A percentile compares a stretch with the other conserved stretches of the same genome.
These are phyloP conservation scores for Lepus europaeus DNA, from an alignment of 2,113 vertebrate genomes.

Conservation along the genomic window DNA sequence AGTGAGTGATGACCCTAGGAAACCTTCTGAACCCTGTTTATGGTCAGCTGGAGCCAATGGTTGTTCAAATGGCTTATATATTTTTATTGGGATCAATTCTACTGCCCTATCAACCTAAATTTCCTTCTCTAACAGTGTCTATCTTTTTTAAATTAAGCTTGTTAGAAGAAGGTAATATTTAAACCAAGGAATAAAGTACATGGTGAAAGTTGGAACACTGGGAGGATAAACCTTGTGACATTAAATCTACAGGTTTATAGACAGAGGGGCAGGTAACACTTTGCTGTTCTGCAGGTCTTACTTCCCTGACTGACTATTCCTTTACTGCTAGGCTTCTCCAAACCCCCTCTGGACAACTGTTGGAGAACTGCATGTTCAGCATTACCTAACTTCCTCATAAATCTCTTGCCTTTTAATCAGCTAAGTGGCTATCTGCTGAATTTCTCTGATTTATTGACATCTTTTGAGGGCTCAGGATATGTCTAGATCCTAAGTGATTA, in stretches of 20 bases:
- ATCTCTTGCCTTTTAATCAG: conserved; percentile 83
- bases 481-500: conserved; percentile 78
- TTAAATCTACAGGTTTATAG: neutral
- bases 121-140: conserved; percentile 37
- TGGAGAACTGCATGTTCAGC: conserved; percentile 66
- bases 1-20: accelerated
- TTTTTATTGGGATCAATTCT: neutral
- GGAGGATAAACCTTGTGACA: neutral
- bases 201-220: neutral
- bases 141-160: neutral
- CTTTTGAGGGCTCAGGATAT: conserved; percentile 54
- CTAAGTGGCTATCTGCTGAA: conserved; percentile 78
- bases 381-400: conserved; percentile 78
- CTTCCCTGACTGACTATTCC: neutral
- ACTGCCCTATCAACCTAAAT: neutral
- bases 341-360: neutral
- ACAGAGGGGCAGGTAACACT: neutral
- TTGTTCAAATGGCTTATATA: neutral
- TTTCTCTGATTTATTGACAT: conserved; percentile 77
- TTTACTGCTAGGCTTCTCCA: neutral
- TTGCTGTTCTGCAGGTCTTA: neutral
- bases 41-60: neutral
- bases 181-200: conserved; percentile 9
- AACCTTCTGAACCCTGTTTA: neutral
- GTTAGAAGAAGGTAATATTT: conserved; percentile 7